A percentile compares a stretch with the other conserved stretches of the same genome.
These are phyloP conservation scores for Pelodytes ibericus DNA, from an alignment of 2,797 vertebrate genomes.

Conservation along the genomic window DNA sequence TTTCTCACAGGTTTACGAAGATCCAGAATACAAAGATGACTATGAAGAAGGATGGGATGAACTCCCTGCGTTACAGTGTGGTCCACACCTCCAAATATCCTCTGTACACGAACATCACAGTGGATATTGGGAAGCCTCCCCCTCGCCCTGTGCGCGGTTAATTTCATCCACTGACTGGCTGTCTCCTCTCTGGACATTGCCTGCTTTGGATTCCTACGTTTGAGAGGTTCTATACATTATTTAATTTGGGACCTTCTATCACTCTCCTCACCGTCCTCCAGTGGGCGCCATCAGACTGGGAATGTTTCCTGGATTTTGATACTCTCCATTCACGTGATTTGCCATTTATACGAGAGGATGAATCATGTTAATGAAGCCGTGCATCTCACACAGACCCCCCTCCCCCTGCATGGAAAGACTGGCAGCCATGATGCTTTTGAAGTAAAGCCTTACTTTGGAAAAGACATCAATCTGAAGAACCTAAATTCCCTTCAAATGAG, in stretches of 20 bases:
- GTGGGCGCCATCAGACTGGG: neutral
- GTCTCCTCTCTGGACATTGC: neutral
- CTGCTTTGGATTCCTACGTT: neutral
- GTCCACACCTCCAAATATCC: constrained; percentile 86
- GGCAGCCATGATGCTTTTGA: too few relatives aligned
- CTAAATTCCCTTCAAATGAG: too few relatives aligned
- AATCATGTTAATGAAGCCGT: neutral
- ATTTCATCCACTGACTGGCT: constrained; percentile 35
- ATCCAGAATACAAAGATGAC: constrained; percentile 99
- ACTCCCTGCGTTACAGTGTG: constrained; percentile 88
- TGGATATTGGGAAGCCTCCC: constrained; percentile 92
- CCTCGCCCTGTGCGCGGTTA: constrained; percentile 88
- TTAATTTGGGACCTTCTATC: neutral
- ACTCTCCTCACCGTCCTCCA: neutral
- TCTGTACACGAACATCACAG: constrained; percentile 96
- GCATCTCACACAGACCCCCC: too few relatives aligned
- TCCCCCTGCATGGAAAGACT: constrained; percentile 12
- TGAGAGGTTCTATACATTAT: neutral
- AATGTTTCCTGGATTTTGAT: neutral
- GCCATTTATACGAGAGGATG: neutral
- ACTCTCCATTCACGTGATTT: neutral
- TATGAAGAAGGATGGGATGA: constrained; percentile 96
- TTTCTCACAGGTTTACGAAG: constrained; percentile 89
- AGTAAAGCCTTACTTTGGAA: too few relatives aligned
- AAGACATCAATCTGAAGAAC: too few relatives aligned